Evolutionary conservation across 1,140 invertebrate genomes (phyloP).

Genomic region (Drosophila pallidifrons): DNA sequence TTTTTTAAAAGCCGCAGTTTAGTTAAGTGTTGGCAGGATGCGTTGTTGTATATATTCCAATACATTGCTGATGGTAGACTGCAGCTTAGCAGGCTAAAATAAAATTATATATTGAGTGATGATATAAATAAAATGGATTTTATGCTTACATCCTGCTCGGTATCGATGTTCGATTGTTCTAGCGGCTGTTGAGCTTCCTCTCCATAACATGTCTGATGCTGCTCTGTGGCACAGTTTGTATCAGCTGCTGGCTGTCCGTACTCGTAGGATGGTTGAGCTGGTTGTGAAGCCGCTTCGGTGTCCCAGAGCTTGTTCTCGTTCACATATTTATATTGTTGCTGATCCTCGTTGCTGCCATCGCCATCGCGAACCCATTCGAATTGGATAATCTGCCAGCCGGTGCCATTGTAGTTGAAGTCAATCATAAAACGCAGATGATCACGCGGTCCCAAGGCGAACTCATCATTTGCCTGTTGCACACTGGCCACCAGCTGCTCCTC

Average conservation of each 20-base stretch:
- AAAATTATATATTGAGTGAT: background rate
- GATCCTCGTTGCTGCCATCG: slow-evolving; percentile 50
- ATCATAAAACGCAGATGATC: slow-evolving; percentile 81
- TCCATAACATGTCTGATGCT: background rate
- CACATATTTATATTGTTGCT: slow-evolving; percentile 61
- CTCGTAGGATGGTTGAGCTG: slow-evolving; percentile 35
- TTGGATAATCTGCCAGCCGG: slow-evolving; percentile 77
- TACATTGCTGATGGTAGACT: slow-evolving; percentile 67
- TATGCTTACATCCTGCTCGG: slow-evolving; percentile 60
- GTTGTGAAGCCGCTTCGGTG: background rate
- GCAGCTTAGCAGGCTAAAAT: slow-evolving; percentile 54
- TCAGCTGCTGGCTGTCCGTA: slow-evolving; percentile 41
- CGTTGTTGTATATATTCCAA: slow-evolving; percentile 73
- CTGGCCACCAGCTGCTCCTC: slow-evolving; percentile 53
- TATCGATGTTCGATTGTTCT: slow-evolving; percentile 18
- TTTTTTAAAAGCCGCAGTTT: background rate
- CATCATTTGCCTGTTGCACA: slow-evolving; percentile 37
- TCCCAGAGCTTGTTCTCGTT: slow-evolving; percentile 76
- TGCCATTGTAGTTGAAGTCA: slow-evolving; percentile 79
- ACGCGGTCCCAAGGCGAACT: slow-evolving; percentile 59
- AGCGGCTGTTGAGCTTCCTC: background rate
- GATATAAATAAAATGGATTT: too few species aligned
- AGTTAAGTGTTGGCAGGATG: slow-evolving; percentile 63
- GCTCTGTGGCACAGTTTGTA: background rate
- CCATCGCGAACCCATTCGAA: slow-evolving; percentile 77